Base-by-base conservation (phyloP, 2,797 vertebrate genomes). In the Enteromius radiatus region DNA sequence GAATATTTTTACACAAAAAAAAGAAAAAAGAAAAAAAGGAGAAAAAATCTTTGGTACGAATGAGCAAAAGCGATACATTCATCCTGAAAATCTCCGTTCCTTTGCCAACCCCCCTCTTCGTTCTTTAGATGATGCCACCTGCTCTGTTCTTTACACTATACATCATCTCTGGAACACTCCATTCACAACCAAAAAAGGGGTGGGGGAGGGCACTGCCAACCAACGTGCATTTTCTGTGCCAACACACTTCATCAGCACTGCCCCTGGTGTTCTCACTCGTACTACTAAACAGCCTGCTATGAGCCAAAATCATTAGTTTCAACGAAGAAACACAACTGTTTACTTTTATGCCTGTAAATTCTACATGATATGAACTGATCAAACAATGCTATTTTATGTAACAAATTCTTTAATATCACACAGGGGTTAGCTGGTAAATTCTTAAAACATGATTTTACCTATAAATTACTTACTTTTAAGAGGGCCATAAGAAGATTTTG, bases 161-260 rank as follows among this genome's bases (percentile, higher is more conserved):
- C 75, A 82, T 83, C 77, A 81, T 84, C 65, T 83, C 80, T 86
- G 74, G 65, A 81, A 75, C 38, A 52, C 56, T 71, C 65, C 87
- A 85, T 85, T 84, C 81, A 85, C 63, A 41, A 67, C 41, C 61
- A 73, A 65, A 85, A 82, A 59, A 65, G 79, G 71, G 49, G 43
- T 52, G 84, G 76, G 31, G 68, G 80, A 33, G 73, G 65, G 83
- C 82, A 85, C 31, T 84, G 78, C 87, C 81, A 88, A 85, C 68
- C 75, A 79, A 61, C 45, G 70, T 85, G 76, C 69, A 79, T 81
- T 84, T 76, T 85, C 43, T 74, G 63, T 85, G 85, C 83, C 80
- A 86, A 86, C 79, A 82, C 83, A 84, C 84, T 81, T 80, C 75
- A 81, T 78, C 65, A 76, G 64, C 33, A 64, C 61, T 79, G 77